These are phyloP conservation scores for Miltochrista miniata DNA, from an alignment of 2,888 invertebrate genomes.

Conservation along the genomic window DNA sequence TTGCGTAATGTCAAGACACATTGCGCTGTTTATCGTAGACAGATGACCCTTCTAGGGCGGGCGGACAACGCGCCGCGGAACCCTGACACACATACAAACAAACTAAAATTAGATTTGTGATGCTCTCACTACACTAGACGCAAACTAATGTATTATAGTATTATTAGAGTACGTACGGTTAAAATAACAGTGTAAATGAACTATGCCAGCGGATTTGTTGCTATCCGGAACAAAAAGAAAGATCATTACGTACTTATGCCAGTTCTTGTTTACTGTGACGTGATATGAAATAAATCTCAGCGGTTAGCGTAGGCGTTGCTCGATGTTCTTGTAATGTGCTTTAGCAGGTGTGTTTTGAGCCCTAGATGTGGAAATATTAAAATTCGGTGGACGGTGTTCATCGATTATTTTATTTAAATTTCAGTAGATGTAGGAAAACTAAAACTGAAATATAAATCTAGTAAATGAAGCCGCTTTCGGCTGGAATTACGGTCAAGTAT, in stretches of 20 bases:
- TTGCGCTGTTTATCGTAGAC: slow-evolving; percentile 40
- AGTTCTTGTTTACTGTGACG: background rate
- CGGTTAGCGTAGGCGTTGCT: too few relatives aligned
- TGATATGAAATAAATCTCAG: too few relatives aligned
- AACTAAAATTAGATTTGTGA: slow-evolving; percentile 75
- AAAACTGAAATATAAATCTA: too few relatives aligned
- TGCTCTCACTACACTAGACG: slow-evolving; percentile 71
- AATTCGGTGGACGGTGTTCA: too few relatives aligned
- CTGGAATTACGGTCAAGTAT: too few relatives aligned
- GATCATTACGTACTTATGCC: slow-evolving; percentile 1
- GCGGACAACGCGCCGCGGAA: slow-evolving; percentile 61
- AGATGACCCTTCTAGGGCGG: slow-evolving; percentile 78
- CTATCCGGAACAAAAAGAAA: slow-evolving; percentile 40
- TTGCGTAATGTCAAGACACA: slow-evolving; percentile 17
- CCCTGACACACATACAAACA: slow-evolving; percentile 79
- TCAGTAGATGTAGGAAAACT: too few relatives aligned
- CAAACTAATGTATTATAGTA: slow-evolving; percentile 66
- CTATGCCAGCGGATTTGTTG: slow-evolving; percentile 43
- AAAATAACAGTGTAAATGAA: slow-evolving; percentile 58
- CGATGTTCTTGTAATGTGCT: too few relatives aligned
- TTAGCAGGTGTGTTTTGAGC: too few relatives aligned
- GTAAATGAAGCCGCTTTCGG: too few relatives aligned
- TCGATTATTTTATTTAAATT: too few relatives aligned
- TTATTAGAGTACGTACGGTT: slow-evolving; percentile 54
- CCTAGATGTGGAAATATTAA: too few relatives aligned